These are phyloP conservation scores for Beris morrisii DNA, from an alignment of 2,888 invertebrate genomes.

Conservation along the genomic window DNA sequence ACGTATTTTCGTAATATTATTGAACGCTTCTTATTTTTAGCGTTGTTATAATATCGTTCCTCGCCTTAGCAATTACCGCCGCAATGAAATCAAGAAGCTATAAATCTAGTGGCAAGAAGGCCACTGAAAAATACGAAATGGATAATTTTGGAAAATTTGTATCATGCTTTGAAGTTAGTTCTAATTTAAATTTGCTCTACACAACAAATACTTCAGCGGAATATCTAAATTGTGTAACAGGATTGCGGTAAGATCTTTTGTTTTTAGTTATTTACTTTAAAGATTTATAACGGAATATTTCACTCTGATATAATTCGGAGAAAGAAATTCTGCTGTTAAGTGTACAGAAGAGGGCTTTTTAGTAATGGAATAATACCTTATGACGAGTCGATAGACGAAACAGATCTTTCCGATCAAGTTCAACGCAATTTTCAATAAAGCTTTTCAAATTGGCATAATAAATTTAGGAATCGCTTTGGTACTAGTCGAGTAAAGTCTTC, in stretches of 20 bases:
- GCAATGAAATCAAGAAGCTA: neutral
- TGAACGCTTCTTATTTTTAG: neutral
- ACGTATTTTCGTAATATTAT: neutral
- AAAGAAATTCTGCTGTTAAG: too few species aligned
- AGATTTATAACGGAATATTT: neutral
- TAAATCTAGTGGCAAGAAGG: neutral
- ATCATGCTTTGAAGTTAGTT: constrained; percentile 11
- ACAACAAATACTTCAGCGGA: neutral
- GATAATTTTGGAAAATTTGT: constrained; percentile 2
- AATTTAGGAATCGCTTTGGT: too few species aligned
- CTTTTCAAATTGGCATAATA: too few species aligned
- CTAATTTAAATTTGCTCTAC: constrained; percentile 12
- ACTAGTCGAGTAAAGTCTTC: too few species aligned
- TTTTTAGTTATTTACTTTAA: neutral
- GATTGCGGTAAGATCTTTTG: constrained; percentile 13
- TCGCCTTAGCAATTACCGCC: neutral
- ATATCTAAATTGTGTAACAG: constrained; percentile 8
- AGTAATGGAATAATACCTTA: too few species aligned
- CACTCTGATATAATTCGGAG: too few species aligned
- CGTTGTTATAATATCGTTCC: neutral
- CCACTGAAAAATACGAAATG: neutral
- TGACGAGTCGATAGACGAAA: too few species aligned
- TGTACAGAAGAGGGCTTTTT: too few species aligned
- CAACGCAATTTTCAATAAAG: too few species aligned
- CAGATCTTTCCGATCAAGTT: too few species aligned